Conservation (phyloP, 2,797 vertebrate genomes). For the Parauchenoglanis punctatus region DNA sequence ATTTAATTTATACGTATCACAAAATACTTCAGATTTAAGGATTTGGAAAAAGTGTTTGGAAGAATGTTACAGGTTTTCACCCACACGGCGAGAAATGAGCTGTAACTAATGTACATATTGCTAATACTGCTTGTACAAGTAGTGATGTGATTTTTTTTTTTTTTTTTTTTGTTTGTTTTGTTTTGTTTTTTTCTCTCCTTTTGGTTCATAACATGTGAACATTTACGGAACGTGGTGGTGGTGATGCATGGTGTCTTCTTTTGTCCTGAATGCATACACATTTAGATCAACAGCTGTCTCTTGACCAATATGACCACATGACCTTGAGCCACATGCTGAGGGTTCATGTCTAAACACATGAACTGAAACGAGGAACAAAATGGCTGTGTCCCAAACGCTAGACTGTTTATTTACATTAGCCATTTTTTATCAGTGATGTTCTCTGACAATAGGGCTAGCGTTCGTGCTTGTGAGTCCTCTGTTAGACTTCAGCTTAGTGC, state of each 20-base stretch:
- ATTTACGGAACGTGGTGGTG: conserved; percentile 36
- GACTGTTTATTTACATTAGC: not conserved
- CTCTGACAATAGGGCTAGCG: not conserved
- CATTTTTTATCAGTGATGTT: not conserved
- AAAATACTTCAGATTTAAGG: not conserved
- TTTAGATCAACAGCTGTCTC: not conserved
- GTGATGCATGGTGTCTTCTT: conserved; percentile 48
- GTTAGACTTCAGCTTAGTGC: too few species aligned
- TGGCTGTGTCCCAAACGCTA: conserved; percentile 6
- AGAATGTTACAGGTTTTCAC: conserved; percentile 1
- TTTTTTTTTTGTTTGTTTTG: too few species aligned
- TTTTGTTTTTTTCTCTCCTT: not conserved
- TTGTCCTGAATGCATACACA: conserved; percentile 45
- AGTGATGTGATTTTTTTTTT: not conserved
- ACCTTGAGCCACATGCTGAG: not conserved
- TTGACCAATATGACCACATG: not conserved
- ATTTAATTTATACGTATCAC: too few species aligned
- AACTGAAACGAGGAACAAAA: not conserved
- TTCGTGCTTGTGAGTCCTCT: too few species aligned
- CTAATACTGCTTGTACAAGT: conserved; percentile 40
- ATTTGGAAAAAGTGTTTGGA: not conserved
- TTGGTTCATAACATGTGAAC: conserved; percentile 38
- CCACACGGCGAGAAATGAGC: not conserved
- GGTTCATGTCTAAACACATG: not conserved
- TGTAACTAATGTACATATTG: conserved; percentile 34